Conservation (phyloP, 1,140 invertebrate species). For the Lysiphlebus fabarum region DNA sequence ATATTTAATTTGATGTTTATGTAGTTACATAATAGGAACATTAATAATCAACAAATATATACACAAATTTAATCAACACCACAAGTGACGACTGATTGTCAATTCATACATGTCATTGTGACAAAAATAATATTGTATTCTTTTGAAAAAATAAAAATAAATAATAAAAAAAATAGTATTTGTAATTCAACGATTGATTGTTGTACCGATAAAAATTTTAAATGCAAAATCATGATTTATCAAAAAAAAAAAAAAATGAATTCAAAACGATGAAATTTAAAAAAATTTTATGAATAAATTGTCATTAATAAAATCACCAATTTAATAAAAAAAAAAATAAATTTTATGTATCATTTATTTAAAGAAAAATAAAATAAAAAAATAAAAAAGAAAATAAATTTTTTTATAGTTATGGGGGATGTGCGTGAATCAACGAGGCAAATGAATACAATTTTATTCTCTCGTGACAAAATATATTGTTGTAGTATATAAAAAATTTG, state of each 20-base stretch:
- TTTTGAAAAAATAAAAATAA: background rate
- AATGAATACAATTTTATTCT: constrained; percentile 14
- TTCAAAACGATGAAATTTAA: too few relatives aligned
- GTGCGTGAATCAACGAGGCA: constrained; percentile 6
- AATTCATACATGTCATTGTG: constrained; percentile 54
- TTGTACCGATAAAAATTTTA: constrained; percentile 28
- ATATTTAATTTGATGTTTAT: too few relatives aligned
- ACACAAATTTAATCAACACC: constrained; percentile 46
- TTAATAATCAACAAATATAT: background rate
- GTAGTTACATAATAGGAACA: too few relatives aligned
- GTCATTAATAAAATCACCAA: too few relatives aligned
- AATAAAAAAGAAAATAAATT: background rate
- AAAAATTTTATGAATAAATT: too few relatives aligned
- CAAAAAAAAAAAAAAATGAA: too few relatives aligned
- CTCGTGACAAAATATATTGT: constrained; percentile 3
- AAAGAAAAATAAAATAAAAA: too few relatives aligned
- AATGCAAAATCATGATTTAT: too few relatives aligned
- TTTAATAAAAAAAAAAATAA: background rate
- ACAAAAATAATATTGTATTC: constrained; percentile 43
- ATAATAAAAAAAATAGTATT: too few relatives aligned
- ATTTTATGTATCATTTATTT: background rate
- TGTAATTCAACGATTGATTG: constrained; percentile 45
- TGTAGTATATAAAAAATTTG: constrained; percentile 16
- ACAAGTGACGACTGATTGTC: constrained; percentile 55
- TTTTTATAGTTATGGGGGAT: background rate